Evolutionary conservation across 2,888 invertebrate genomes (phyloP), one percentile per base, ranked within the genome.

Genomic region (Acanthopleura granulata): DNA sequence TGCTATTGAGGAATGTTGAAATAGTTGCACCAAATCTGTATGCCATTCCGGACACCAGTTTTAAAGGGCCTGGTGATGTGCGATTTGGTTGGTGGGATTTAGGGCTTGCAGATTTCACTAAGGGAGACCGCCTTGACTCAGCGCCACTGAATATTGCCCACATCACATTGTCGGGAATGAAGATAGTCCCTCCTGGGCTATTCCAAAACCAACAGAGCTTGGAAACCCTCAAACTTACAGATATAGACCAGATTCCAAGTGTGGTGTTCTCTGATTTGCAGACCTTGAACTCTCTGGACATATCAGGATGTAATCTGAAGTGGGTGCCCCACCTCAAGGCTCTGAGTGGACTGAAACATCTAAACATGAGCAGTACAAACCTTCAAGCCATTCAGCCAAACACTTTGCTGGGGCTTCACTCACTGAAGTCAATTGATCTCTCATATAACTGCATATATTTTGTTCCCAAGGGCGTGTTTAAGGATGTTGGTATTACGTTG

Each of bases 281-380:
- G 29, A 66, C 66, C 25, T 27, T 66, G 25, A 66, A 66, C 25
- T 27, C 66, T 6, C 29, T 66, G 66, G 66, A 66, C 29, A 22
- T 66, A 14, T 66, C 66, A 22, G 66, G 29, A 16, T 66, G 66
- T 27, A 66, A 16, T 27, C 29, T 66, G 25, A 22, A 27, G 22
- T 16, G 25, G 29, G 29, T 66, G 6, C 66, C 66, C 22, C 15
- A 66, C 15, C 29, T 66, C 16, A 15, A 27, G 25, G 66, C 15
- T 27, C 29, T 66, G 22, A 66, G 29, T 27, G 66, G 66, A 27
- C 66, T 66, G 14, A 66, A 66, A 66, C 16, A 16, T 14, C 66
- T 66, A 16, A 66, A 66, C 66, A 66, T 66, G 66, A 66, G 66
- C 14, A 14, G 29, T 27, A 66, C 66, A 22, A 66, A 66, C 25